Percentiles rank a stretch among this genome's conserved stretches.
phyloP scores from a whole-genome alignment of 2,113 vertebrate species.

The Chrysochloris asiatica region DNA sequence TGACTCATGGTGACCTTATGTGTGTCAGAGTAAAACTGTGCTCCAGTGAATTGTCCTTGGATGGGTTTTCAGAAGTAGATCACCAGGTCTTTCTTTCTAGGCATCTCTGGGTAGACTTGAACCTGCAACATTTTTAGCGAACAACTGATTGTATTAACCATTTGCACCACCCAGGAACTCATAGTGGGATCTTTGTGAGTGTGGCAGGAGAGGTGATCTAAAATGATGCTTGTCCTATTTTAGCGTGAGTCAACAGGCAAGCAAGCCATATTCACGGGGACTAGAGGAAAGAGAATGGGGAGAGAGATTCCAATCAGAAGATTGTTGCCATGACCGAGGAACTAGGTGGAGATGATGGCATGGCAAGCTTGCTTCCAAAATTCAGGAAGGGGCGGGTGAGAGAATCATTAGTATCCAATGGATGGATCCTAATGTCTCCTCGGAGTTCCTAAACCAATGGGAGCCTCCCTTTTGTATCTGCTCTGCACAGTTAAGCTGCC shows the following conservation, averaged over 20 bases:
- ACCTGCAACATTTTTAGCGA: background rate
- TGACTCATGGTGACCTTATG: background rate
- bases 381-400: no score
- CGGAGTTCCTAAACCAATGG: background rate
- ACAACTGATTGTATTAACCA: background rate
- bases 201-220: background rate
- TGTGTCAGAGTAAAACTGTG: background rate
- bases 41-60: background rate
- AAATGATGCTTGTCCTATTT: background rate
- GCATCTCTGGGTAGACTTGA: background rate
- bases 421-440: background rate
- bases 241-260: no score
- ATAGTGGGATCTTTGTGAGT: background rate
- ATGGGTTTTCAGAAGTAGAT: background rate
- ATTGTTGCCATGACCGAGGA: background rate
- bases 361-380: background rate
- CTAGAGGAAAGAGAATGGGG: background rate
- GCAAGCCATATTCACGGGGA: background rate
- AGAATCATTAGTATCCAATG: background rate
- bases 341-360: background rate
- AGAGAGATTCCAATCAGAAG: background rate
- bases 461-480: background rate
- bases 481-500: background rate
- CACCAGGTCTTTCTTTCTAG: background rate
- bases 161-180: background rate